These are phyloP conservation scores for Catajapyx aquilonaris DNA, from an alignment of 1,140 invertebrate species.

Conservation along the genomic window DNA sequence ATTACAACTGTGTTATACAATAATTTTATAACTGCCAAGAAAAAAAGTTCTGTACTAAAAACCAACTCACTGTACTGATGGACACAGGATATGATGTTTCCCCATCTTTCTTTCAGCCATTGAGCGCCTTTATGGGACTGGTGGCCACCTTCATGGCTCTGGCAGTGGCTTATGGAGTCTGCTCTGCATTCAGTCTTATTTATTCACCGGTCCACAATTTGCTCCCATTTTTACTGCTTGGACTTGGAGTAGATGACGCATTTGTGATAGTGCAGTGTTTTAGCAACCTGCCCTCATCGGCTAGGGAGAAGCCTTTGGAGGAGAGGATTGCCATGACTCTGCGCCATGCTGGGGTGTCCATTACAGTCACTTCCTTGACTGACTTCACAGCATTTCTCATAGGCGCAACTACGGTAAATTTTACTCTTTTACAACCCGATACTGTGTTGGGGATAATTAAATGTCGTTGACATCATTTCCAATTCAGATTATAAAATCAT, in stretches of 20 bases:
- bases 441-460: no score
- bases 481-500: no score
- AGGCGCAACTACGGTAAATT: conserved; percentile 27
- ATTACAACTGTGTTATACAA: no score
- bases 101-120: conserved; percentile 13
- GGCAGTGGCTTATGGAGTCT: conserved; percentile 28
- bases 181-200: conserved; percentile 26
- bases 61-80: no score
- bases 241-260: conserved; percentile 30
- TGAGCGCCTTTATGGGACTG: conserved; percentile 27
- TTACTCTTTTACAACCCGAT: no score
- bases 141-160: conserved; percentile 28
- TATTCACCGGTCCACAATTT: conserved; percentile 33
- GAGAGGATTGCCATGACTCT: conserved; percentile 22
- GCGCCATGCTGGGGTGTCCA: conserved; percentile 36
- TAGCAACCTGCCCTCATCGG: conserved; percentile 16
- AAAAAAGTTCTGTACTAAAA: no score
- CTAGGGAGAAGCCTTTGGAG: conserved; percentile 17
- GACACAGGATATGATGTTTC: no score
- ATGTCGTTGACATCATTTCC: no score
- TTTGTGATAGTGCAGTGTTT: conserved; percentile 29
- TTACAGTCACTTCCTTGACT: conserved; percentile 44
- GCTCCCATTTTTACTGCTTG: conserved; percentile 31
- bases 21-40: no score
- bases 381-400: conserved; percentile 41